Percentiles rank a stretch among this genome's conserved stretches.
These are phyloP conservation scores for Clarias batrachus DNA, from an alignment of 2,113 vertebrate species.

Conservation along the genomic window DNA sequence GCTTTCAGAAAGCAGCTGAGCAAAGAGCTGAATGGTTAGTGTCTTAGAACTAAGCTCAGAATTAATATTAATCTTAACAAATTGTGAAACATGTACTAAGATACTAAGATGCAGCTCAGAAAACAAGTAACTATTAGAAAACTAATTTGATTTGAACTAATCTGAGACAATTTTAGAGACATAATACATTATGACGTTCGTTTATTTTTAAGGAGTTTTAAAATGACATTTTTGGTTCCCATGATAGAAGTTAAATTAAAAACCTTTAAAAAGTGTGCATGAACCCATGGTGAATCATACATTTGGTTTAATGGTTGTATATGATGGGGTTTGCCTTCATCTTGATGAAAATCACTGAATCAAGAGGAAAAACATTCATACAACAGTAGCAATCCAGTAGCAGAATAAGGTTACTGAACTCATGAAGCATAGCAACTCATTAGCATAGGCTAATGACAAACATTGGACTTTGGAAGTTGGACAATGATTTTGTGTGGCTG, in stretches of 20 bases:
- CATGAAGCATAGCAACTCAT: too few relatives aligned
- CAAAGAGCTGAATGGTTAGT: neutral
- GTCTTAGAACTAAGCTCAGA: neutral
- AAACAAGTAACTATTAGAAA: neutral
- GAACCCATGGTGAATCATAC: neutral
- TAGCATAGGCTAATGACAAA: too few relatives aligned
- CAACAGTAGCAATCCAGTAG: neutral
- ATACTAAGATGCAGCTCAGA: neutral
- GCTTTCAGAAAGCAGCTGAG: neutral
- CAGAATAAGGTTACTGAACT: too few relatives aligned
- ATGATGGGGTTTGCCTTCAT: neutral
- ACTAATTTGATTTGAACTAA: neutral
- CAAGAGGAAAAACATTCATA: neutral
- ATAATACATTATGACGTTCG: neutral
- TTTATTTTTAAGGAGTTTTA: neutral
- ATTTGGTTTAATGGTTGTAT: neutral
- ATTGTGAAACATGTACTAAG: neutral
- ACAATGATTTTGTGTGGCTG: conserved; percentile 16
- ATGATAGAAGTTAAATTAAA: neutral
- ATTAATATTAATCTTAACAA: neutral
- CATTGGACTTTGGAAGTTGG: neutral
- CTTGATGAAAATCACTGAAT: neutral
- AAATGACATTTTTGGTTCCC: neutral
- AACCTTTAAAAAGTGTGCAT: neutral
- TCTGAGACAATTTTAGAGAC: neutral